phyloP scores from a whole-genome alignment of 2,797 vertebrate genomes.

The Tamandua tetradactyla region DNA sequence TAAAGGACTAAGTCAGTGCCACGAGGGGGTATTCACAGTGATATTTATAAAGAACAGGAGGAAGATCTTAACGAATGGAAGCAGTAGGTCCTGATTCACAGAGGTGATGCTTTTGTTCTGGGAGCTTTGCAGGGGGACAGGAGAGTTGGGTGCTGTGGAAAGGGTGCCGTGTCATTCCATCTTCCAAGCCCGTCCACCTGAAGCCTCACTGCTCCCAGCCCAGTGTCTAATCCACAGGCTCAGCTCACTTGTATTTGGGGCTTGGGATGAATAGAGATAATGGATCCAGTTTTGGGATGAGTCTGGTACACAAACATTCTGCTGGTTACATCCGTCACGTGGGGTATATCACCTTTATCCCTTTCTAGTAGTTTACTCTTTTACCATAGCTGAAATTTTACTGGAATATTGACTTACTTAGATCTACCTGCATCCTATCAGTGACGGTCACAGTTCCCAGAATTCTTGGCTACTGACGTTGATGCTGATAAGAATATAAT shows the following conservation, averaged over 20 bases:
- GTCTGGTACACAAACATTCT: neutral
- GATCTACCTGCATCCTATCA: neutral
- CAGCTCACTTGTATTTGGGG: neutral
- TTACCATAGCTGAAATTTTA: neutral
- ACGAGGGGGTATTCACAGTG: conserved; percentile 67
- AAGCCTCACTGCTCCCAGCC: neutral
- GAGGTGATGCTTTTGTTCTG: neutral
- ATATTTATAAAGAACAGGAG: conserved; percentile 78
- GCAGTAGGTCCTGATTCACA: conserved; percentile 53
- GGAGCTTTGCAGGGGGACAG: neutral
- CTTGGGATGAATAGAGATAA: neutral
- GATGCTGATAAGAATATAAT: neutral
- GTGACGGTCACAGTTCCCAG: neutral
- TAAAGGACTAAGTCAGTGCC: conserved; percentile 70
- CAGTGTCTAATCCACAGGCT: neutral
- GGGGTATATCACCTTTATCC: neutral
- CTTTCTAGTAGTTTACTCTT: neutral
- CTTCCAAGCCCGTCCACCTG: neutral
- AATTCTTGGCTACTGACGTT: neutral
- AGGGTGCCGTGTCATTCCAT: fast-evolving
- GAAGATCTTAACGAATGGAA: conserved; percentile 72
- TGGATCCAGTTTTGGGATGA: neutral
- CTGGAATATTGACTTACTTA: neutral
- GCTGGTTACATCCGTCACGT: neutral
- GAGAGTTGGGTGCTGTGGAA: neutral